phyloP scores from a whole-genome alignment of 1,140 invertebrate genomes.

The Solenopsis fugax region DNA sequence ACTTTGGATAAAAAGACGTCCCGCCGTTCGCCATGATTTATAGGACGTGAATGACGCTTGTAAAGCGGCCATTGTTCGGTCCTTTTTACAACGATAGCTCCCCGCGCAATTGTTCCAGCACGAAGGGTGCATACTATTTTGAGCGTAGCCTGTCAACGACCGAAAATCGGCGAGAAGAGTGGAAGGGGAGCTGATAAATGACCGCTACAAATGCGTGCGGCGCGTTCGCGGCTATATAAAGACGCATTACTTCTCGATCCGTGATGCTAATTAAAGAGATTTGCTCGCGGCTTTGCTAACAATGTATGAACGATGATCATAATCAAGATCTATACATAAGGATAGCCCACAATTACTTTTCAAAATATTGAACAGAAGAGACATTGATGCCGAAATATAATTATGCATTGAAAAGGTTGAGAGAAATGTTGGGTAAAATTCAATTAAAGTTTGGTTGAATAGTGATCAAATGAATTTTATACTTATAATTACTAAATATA shows the following conservation, averaged over 20 bases:
- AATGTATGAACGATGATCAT: conserved; percentile 20
- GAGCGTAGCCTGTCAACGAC: conserved; percentile 53
- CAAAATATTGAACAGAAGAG: conserved; percentile 22
- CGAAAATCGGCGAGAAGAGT: conserved; percentile 43
- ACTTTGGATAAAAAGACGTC: conserved; percentile 64
- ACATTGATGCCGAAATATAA: background rate
- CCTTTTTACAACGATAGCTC: conserved; percentile 54
- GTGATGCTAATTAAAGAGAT: conserved; percentile 39
- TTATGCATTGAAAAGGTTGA: background rate
- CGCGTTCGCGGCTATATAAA: conserved; percentile 37
- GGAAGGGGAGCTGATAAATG: conserved; percentile 31
- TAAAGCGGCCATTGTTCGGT: conserved; percentile 72
- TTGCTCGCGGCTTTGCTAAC: background rate
- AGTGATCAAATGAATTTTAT: no score
- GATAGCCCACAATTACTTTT: background rate
- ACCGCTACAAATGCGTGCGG: conserved; percentile 46
- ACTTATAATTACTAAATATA: no score
- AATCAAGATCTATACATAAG: conserved; percentile 7
- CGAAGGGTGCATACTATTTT: conserved; percentile 59
- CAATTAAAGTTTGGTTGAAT: no score
- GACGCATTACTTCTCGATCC: conserved; percentile 31
- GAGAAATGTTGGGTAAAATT: no score
- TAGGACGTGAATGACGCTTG: conserved; percentile 72
- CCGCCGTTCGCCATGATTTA: conserved; percentile 65
- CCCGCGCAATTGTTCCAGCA: conserved; percentile 29